Evolutionary conservation across 2,113 vertebrate genomes (phyloP).

Genomic region (Macquaria ambigua): DNA sequence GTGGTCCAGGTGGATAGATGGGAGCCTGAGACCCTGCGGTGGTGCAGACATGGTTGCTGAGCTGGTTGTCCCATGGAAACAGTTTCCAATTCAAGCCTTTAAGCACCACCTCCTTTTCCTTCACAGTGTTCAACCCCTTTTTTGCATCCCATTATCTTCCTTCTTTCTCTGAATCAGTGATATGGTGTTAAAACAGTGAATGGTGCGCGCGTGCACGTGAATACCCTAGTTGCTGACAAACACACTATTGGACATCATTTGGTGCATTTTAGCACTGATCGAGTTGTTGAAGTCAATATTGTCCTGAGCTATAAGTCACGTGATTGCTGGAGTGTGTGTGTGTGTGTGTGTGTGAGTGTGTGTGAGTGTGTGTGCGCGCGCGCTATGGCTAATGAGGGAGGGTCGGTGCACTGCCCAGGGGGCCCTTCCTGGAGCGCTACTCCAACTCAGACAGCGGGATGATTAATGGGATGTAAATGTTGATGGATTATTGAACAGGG

Average conservation of each 20-base stretch:
- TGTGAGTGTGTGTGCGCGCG: constrained; percentile 30
- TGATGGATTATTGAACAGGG: constrained; percentile 80
- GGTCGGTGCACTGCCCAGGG: constrained; percentile 49
- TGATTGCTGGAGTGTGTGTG: constrained; percentile 9
- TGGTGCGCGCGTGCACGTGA: background rate
- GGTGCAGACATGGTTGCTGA: constrained; percentile 53
- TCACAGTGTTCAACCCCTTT: background rate
- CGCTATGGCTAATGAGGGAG: constrained; percentile 63
- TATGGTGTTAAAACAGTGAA: background rate
- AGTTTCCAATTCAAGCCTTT: constrained; percentile 51
- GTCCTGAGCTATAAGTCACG: constrained; percentile 66
- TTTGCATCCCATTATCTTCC: background rate
- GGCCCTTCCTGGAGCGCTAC: constrained; percentile 66
- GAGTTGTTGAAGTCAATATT: constrained; percentile 67
- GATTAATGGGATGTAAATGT: constrained; percentile 82
- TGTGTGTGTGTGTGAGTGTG: constrained; percentile 17
- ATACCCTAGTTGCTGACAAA: constrained; percentile 47
- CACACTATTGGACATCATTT: constrained; percentile 58
- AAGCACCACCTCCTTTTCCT: background rate
- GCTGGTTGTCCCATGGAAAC: constrained; percentile 48
- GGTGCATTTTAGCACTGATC: constrained; percentile 71
- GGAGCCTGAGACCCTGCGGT: constrained; percentile 47
- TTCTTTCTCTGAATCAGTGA: constrained; percentile 9
- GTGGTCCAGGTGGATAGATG: constrained; percentile 31
- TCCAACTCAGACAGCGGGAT: constrained; percentile 69